phyloP scores from a whole-genome alignment of 2,113 vertebrate genomes.

The Notothenia coriiceps region DNA sequence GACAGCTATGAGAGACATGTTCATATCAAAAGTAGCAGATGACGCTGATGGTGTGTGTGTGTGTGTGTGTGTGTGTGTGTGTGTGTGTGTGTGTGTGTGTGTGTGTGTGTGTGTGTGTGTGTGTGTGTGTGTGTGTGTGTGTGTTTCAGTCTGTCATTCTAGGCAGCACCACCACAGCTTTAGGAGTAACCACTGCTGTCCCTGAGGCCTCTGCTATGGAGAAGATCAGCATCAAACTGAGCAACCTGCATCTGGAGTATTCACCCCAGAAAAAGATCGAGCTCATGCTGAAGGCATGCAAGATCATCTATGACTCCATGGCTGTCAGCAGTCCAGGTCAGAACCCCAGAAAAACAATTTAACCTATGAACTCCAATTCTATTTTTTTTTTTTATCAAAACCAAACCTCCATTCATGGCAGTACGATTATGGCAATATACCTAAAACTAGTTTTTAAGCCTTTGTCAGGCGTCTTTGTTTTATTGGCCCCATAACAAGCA shows the following conservation, averaged over 20 bases:
- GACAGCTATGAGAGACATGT: background rate
- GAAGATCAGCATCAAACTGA: slow-evolving; percentile 92
- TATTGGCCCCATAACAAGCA: background rate
- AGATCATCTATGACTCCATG: slow-evolving; percentile 98
- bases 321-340: slow-evolving; percentile 91
- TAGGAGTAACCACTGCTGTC: slow-evolving; percentile 93
- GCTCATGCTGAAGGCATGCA: slow-evolving; percentile 94
- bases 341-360: background rate
- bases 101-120: slow-evolving; percentile 17
- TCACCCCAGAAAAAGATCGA: slow-evolving; percentile 96
- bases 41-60: slow-evolving; percentile 19
- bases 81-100: no score
- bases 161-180: slow-evolving; percentile 92
- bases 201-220: slow-evolving; percentile 91
- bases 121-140: slow-evolving; percentile 20
- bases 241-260: slow-evolving; percentile 91
- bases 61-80: background rate
- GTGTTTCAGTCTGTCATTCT: slow-evolving; percentile 81
- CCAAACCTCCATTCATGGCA: background rate
- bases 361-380: background rate
- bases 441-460: background rate
- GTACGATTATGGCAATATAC: no score
- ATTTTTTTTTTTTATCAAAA: no score
- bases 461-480: background rate
- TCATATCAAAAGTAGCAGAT: background rate